These are phyloP conservation scores for Melitaea athalia DNA, from an alignment of 2,888 invertebrate species.

Conservation along the genomic window DNA sequence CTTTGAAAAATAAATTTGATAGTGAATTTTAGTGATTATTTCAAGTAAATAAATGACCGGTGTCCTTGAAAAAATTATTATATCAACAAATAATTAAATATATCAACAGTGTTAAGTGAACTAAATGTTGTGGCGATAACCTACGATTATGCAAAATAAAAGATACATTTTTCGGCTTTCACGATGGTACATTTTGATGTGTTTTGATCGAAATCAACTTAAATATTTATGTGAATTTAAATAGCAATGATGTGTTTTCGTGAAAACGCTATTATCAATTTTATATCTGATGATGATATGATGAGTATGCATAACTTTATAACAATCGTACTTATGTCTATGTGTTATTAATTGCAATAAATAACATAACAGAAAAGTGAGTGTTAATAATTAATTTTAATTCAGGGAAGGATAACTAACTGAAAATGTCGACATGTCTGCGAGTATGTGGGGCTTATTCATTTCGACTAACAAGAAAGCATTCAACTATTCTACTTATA, in stretches of 20 bases:
- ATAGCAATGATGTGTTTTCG: background rate
- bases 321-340: background rate
- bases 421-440: conserved; percentile 72
- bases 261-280: background rate
- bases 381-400: conserved; percentile 8
- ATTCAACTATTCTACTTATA: conserved; percentile 67
- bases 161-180: conserved; percentile 19
- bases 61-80: background rate
- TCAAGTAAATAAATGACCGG: conserved; percentile 8
- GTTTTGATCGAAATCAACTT: conserved; percentile 18
- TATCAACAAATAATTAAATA: too few relatives aligned
- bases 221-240: background rate
- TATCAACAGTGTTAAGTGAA: background rate
- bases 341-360: background rate
- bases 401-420: conserved; percentile 58
- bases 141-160: conserved; percentile 15
- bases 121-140: background rate
- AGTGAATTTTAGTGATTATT: conserved; percentile 12
- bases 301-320: background rate
- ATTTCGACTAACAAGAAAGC: conserved; percentile 65
- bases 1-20: conserved; percentile 32
- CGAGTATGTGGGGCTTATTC: conserved; percentile 73
- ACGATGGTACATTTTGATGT: conserved; percentile 16
- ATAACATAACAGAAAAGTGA: background rate
- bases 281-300: too few relatives aligned